These are phyloP conservation scores for Cassiopea xamachana DNA, from an alignment of 30 jellyfish, hydroid and myxozoan genomes.

Conservation along the genomic window DNA sequence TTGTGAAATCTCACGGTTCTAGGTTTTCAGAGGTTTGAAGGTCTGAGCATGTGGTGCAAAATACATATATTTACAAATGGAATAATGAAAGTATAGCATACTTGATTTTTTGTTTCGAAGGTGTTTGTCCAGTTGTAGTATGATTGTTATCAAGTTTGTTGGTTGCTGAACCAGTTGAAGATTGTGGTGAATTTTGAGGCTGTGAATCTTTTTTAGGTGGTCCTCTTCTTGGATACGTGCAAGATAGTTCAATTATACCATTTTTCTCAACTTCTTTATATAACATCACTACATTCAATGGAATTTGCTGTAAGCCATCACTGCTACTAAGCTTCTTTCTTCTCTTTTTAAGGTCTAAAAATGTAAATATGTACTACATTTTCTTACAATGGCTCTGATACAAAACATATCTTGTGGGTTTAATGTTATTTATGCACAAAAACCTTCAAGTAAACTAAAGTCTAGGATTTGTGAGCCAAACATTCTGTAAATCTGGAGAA, in stretches of 20 bases:
- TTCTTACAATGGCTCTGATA: too few species aligned
- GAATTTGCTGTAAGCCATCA: conserved; percentile 38
- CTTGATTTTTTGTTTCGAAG: conserved; percentile 47
- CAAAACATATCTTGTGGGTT: too few species aligned
- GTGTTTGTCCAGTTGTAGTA: conserved; percentile 36
- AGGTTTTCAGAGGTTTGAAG: too few species aligned
- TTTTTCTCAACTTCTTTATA: conserved; percentile 81
- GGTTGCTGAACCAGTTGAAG: conserved; percentile 44
- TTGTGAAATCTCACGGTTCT: too few species aligned
- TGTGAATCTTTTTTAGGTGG: conserved; percentile 48
- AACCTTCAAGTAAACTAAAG: too few species aligned
- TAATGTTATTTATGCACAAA: too few species aligned
- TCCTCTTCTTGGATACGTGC: conserved; percentile 85
- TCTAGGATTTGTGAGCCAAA: too few species aligned
- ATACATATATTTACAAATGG: too few species aligned
- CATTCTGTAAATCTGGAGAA: too few species aligned
- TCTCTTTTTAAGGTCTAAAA: conserved; percentile 42
- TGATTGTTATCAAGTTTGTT: conserved; percentile 41
- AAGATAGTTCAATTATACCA: conserved; percentile 58
- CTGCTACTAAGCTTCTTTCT: conserved; percentile 32
- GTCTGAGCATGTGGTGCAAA: too few species aligned
- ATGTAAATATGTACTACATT: neutral
- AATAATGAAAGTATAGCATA: neutral
- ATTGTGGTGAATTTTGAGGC: conserved; percentile 31
- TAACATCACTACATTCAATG: conserved; percentile 58